These are phyloP conservation scores for Hylaea fasciaria DNA, from an alignment of 2,888 invertebrate genomes.

Conservation along the genomic window DNA sequence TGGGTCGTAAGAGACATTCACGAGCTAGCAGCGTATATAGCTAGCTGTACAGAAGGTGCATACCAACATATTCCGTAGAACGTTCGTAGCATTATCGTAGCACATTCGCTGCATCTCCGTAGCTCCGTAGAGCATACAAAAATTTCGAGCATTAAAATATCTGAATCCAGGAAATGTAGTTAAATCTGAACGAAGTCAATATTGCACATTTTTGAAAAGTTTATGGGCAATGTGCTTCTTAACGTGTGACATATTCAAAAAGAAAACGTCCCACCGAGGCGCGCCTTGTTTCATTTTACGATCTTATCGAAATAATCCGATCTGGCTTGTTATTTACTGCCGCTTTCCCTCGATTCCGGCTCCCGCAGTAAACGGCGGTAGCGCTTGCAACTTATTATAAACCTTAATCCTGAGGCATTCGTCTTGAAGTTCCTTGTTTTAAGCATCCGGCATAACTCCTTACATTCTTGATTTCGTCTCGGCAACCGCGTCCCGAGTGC, in stretches of 20 bases:
- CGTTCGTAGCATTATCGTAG: slow-evolving; percentile 34
- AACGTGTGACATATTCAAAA: slow-evolving; percentile 73
- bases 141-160: slow-evolving; percentile 9
- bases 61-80: slow-evolving; percentile 27
- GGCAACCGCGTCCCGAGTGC: slow-evolving; percentile 55
- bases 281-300: slow-evolving; percentile 83
- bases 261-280: slow-evolving; percentile 75
- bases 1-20: slow-evolving; percentile 4
- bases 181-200: slow-evolving; percentile 59
- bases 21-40: slow-evolving; percentile 11
- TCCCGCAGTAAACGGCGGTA: slow-evolving; percentile 59
- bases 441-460: slow-evolving; percentile 58
- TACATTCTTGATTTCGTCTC: slow-evolving; percentile 57
- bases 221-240: slow-evolving; percentile 63
- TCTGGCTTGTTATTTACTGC: slow-evolving; percentile 83
- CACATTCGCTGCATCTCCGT: slow-evolving; percentile 29
- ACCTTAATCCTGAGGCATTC: slow-evolving; percentile 63
- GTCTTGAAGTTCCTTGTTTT: slow-evolving; percentile 62
- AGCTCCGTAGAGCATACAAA: slow-evolving; percentile 28
- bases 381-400: slow-evolving; percentile 59
- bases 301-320: slow-evolving; percentile 85
- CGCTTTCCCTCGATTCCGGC: slow-evolving; percentile 73
- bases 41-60: background rate
- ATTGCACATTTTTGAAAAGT: slow-evolving; percentile 59
- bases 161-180: slow-evolving; percentile 6